These are phyloP conservation scores for Lordiphosa stackelbergi DNA, from an alignment of 1,140 invertebrate species.

Conservation along the genomic window DNA sequence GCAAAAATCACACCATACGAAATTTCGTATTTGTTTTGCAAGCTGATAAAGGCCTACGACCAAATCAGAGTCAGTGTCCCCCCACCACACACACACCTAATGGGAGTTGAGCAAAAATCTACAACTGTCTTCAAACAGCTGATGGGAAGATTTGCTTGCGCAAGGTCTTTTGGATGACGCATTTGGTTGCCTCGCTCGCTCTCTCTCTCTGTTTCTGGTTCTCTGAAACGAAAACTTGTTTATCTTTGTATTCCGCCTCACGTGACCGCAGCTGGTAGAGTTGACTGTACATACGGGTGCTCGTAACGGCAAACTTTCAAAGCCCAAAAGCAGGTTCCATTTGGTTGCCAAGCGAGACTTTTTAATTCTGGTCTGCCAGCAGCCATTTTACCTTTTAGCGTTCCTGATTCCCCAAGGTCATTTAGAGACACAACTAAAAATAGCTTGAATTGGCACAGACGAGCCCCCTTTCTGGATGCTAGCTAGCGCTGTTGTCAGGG, in stretches of 20 bases:
- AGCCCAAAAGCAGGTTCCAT: too few relatives aligned
- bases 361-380: too few relatives aligned
- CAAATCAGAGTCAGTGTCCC: slow-evolving; percentile 4
- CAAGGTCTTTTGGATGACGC: slow-evolving; percentile 52
- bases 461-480: slow-evolving; percentile 48
- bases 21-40: slow-evolving; percentile 19
- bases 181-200: slow-evolving; percentile 10
- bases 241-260: slow-evolving; percentile 27
- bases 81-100: not conserved
- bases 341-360: too few relatives aligned
- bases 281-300: slow-evolving; percentile 2
- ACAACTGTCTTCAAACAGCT: slow-evolving; percentile 2
- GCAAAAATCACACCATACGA: slow-evolving; percentile 35
- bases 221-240: slow-evolving; percentile 32
- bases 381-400: too few relatives aligned
- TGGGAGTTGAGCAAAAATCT: not conserved
- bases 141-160: slow-evolving; percentile 20
- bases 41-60: slow-evolving; percentile 21
- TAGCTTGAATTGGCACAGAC: slow-evolving; percentile 28
- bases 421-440: slow-evolving; percentile 27
- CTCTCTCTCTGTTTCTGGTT: not conserved
- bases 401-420: slow-evolving; percentile 21
- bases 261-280: slow-evolving; percentile 28
- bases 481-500: slow-evolving; percentile 57
- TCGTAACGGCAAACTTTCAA: slow-evolving; percentile 12